A percentile compares a stretch with the other conserved stretches of the same genome.
Evolutionary conservation across 2,888 invertebrate species (phyloP).

Genomic region (Zeuzera pyrina): DNA sequence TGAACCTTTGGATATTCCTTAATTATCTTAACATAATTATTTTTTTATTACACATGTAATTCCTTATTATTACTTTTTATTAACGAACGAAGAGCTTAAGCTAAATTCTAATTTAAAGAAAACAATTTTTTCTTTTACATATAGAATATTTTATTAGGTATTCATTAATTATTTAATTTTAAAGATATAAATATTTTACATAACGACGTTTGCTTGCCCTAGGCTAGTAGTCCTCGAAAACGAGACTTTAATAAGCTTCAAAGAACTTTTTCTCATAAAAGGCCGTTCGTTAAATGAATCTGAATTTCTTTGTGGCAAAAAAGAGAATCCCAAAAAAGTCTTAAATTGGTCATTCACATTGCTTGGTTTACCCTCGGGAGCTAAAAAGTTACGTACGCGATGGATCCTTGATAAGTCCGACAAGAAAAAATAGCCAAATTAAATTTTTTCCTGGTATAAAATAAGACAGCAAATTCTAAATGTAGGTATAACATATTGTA

Average conservation of each 20-base stretch:
- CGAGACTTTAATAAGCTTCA: conserved; percentile 55
- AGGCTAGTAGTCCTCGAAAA: conserved; percentile 39
- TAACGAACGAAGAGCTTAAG: too few species aligned
- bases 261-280: conserved; percentile 50
- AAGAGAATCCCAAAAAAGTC: conserved; percentile 49
- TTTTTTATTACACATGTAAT: too few species aligned
- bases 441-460: conserved; percentile 27
- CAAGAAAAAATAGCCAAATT: conserved; percentile 37
- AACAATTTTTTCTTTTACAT: too few species aligned
- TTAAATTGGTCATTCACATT: conserved; percentile 45
- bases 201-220: conserved; percentile 26
- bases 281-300: conserved; percentile 53
- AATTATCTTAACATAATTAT: too few species aligned
- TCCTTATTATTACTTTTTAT: too few species aligned
- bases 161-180: too few species aligned
- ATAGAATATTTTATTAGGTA: too few species aligned
- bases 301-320: conserved; percentile 53
- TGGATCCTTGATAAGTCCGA: conserved; percentile 29
- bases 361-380: conserved; percentile 47
- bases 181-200: too few species aligned
- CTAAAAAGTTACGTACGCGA: conserved; percentile 43
- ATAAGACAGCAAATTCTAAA: too few species aligned
- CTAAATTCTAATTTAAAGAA: too few species aligned
- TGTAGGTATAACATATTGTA: too few species aligned
- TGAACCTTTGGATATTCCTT: too few species aligned